phyloP scores from a whole-genome alignment of 2,113 vertebrate genomes.

The Gorilla gorilla region DNA sequence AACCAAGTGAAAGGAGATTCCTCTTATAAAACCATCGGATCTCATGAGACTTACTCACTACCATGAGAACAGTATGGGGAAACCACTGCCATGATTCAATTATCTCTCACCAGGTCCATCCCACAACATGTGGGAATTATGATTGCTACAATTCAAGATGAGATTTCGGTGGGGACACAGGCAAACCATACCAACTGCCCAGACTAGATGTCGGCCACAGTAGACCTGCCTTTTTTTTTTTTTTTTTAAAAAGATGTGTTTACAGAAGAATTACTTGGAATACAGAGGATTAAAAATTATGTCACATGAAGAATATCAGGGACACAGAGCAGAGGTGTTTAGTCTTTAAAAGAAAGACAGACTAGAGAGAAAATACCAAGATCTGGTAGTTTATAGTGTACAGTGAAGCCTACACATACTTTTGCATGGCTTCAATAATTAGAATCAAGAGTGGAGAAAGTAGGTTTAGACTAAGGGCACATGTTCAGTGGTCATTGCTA shows the following conservation, averaged over 20 bases:
- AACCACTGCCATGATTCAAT: no score
- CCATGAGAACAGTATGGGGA: no score
- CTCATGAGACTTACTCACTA: no score
- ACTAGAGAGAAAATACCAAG: background rate
- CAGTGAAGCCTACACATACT: background rate
- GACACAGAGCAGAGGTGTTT: background rate
- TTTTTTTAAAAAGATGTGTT: background rate
- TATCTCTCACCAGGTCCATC: no score
- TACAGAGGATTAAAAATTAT: background rate
- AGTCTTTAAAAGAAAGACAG: background rate
- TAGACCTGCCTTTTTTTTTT: background rate
- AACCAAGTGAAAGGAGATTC: no score
- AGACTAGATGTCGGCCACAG: background rate
- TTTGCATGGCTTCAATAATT: background rate
- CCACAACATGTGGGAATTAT: no score
- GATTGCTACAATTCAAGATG: no score
- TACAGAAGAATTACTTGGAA: background rate
- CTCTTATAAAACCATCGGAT: no score
- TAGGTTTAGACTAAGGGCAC: background rate
- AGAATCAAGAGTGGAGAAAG: background rate
- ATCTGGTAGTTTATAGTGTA: background rate
- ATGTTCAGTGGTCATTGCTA: background rate
- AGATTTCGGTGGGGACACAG: no score
- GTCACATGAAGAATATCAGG: background rate
- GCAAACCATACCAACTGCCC: no score